Evolutionary conservation across 2,888 invertebrate species (phyloP).

Genomic region (Zaprionus bogoriensis): DNA sequence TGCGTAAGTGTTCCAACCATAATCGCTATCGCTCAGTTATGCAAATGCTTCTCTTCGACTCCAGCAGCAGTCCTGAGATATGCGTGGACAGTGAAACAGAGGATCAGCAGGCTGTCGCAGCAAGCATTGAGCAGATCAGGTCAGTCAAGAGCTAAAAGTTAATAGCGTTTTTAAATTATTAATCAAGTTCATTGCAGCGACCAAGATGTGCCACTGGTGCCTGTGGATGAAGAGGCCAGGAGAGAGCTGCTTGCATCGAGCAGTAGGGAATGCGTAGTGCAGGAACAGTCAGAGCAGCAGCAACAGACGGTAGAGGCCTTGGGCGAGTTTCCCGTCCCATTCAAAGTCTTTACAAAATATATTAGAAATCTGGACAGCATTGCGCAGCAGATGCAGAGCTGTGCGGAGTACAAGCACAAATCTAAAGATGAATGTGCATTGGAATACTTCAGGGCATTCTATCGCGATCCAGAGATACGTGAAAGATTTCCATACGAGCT

Average conservation of each 20-base stretch:
- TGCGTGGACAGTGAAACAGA: not conserved
- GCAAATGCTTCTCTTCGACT: no score
- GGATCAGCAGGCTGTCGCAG: not conserved
- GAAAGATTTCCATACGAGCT: conserved; percentile 25
- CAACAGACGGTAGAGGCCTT: no score
- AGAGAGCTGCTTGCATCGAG: not conserved
- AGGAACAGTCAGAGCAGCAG: not conserved
- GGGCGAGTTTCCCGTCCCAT: conserved; percentile 33
- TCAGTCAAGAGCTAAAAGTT: no score
- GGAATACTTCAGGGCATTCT: conserved; percentile 41
- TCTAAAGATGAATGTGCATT: conserved; percentile 12
- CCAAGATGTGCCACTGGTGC: not conserved
- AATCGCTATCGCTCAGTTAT: no score
- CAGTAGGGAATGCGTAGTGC: not conserved
- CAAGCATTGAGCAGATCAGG: not conserved
- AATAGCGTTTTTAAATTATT: not conserved
- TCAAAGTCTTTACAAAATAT: conserved; percentile 19
- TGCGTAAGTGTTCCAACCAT: not conserved
- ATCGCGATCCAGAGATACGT: conserved; percentile 28
- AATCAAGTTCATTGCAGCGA: conserved; percentile 9
- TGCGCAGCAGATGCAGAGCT: conserved; percentile 24
- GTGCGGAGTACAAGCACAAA: conserved; percentile 17
- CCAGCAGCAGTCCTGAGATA: no score
- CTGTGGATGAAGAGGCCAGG: conserved; percentile 22
- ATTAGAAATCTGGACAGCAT: conserved; percentile 35